phyloP scores from a whole-genome alignment of 2,797 vertebrate species.

The Nannoperca australis region DNA sequence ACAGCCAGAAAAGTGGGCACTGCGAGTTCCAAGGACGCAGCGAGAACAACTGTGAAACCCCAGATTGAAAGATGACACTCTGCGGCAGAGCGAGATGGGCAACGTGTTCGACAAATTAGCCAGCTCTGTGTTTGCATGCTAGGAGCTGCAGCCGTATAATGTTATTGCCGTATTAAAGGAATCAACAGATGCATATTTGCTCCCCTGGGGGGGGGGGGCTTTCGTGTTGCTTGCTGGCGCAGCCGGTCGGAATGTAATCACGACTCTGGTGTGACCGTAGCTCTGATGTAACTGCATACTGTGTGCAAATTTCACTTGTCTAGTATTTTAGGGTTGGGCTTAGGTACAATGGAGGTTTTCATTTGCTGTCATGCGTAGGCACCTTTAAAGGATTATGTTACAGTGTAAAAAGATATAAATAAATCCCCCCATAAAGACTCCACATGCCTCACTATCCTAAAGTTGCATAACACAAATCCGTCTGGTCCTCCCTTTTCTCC shows the following conservation, averaged over 20 bases:
- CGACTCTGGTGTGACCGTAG: conserved; percentile 17
- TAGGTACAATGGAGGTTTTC: conserved; percentile 41
- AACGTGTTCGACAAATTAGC: conserved; percentile 47
- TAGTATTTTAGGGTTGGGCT: conserved; percentile 32
- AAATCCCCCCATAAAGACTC: conserved; percentile 62
- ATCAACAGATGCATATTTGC: conserved; percentile 54
- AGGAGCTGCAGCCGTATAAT: conserved; percentile 9
- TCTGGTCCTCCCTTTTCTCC: conserved; percentile 28
- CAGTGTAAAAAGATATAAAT: conserved; percentile 63
- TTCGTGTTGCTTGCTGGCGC: conserved; percentile 14
- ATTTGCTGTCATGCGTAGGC: conserved; percentile 56
- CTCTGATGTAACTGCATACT: conserved; percentile 6
- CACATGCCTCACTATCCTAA: conserved; percentile 26
- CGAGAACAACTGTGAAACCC: conserved; percentile 21
- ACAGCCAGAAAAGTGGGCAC: conserved; percentile 33
- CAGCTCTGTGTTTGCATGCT: conserved; percentile 27
- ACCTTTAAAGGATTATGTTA: conserved; percentile 72
- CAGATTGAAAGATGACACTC: conserved; percentile 54
- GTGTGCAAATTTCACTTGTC: conserved; percentile 8
- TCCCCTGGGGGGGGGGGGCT: background rate
- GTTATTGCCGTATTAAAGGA: conserved; percentile 39
- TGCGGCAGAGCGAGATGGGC: conserved; percentile 21
- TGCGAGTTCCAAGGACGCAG: conserved; percentile 27
- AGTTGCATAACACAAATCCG: conserved; percentile 53
- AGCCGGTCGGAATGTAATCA: conserved; percentile 8